Evolutionary conservation across 1,140 invertebrate genomes (phyloP), one percentile per base, ranked within the genome.

Genomic region (Drosophila pseudoobscura): DNA sequence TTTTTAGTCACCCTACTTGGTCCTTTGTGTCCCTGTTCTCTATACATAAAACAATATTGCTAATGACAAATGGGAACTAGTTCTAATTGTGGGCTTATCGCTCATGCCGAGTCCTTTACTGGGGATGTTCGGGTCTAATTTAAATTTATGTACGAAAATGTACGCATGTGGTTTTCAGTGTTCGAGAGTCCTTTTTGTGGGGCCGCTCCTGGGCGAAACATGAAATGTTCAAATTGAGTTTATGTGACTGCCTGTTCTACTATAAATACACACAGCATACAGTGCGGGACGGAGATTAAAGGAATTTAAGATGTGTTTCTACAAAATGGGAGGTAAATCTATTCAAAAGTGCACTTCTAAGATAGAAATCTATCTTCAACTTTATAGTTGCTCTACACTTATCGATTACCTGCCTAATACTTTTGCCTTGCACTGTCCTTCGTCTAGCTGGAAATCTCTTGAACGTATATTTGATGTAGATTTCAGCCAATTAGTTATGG

Each of bases 11-110:
- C 47, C 15, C 17, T n/a, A 20, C 29, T 22, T 26, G 61, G 46
- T 45, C 17, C 49, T 20, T 26, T 24, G 31, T 50, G 44, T 56
- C 17, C 52, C 20, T 50, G 35, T 56, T n/a, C 52, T 26, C 35
- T n/a, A 11, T 26, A 7, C 63, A 50, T 68, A 50, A 66, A 69
- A 69, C 65, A 69, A 69, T 69, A 69, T 69, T 49, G 63, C 65
- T 69, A 69, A 69, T 69, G 65, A 69, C 65, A 69, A 69, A 69
- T 69, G 65, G 63, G 52, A 69, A 69, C 63, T 69, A 58, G 63
- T 69, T 69, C 63, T 69, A 69, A 69, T 69, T 69, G 63, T 69
- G 45, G 65, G 63, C 45, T 68, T 69, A 69, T 68, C 63, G 65
- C 63, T 56, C 65, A 49, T 68, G 43, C 44, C 35, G 35, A 39